These are phyloP conservation scores for Trididemnum clinides DNA, from an alignment of 23 tunicate species.

Conservation along the genomic window DNA sequence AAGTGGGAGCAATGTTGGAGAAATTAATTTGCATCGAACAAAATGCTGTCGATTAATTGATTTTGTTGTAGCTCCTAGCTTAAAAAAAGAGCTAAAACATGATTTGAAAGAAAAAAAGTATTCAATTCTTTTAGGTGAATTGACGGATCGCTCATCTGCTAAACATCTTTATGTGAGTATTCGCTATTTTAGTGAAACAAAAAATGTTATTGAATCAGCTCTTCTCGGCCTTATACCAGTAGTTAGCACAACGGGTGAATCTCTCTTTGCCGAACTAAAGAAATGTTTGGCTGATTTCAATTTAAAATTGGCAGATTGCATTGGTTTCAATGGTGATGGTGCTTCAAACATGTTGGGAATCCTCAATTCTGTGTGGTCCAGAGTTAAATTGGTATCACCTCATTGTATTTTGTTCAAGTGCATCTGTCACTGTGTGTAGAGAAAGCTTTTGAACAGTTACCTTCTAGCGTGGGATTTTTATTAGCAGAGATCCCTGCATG, in stretches of 20 bases:
- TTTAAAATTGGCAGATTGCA: slow-evolving; percentile 5
- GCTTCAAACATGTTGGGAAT: slow-evolving; percentile 30
- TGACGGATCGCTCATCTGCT: neutral
- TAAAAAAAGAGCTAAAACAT: slow-evolving; percentile 5
- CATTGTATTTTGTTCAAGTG: slow-evolving; percentile 1
- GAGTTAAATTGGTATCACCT: slow-evolving; percentile 21
- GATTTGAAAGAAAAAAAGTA: slow-evolving; percentile 6
- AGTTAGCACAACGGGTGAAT: neutral
- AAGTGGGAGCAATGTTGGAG: neutral
- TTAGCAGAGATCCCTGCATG: slow-evolving; percentile 1
- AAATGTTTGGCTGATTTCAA: neutral
- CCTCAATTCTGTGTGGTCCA: slow-evolving; percentile 34
- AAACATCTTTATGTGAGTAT: slow-evolving; percentile 10
- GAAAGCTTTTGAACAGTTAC: neutral
- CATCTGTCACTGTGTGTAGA: slow-evolving; percentile 10
- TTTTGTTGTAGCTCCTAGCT: slow-evolving; percentile 4
- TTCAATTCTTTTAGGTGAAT: neutral
- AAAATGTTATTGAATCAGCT: neutral
- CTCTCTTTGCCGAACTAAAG: neutral
- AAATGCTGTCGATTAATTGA: slow-evolving; percentile 11
- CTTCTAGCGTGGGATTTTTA: slow-evolving; percentile 16
- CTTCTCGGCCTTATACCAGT: slow-evolving; percentile 24
- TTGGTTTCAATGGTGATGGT: slow-evolving; percentile 30
- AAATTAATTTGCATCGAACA: slow-evolving; percentile 24
- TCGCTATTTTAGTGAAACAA: slow-evolving; percentile 5